A percentile compares a stretch with the other conserved stretches of the same genome.
These are phyloP conservation scores for Miltochrista miniata DNA, from an alignment of 2,888 invertebrate genomes.

Conservation along the genomic window DNA sequence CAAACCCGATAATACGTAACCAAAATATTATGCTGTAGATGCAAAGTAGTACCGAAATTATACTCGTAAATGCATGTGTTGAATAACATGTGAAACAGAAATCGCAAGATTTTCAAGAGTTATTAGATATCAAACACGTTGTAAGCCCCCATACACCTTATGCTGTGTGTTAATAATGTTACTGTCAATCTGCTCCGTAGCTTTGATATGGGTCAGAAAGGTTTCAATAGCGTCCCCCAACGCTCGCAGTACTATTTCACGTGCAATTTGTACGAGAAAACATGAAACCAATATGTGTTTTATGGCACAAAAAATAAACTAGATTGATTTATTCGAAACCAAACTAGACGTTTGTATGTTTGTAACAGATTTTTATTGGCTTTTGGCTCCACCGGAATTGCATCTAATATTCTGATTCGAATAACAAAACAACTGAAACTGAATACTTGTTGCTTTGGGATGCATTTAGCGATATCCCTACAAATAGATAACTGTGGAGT, in stretches of 20 bases:
- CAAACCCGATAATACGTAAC: too few species aligned
- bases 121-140: slow-evolving; percentile 50
- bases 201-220: slow-evolving; percentile 69
- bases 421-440: background rate
- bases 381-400: slow-evolving; percentile 28
- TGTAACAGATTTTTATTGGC: slow-evolving; percentile 40
- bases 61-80: slow-evolving; percentile 23
- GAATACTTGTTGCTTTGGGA: too few species aligned
- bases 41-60: too few species aligned
- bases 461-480: too few species aligned
- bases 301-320: slow-evolving; percentile 43
- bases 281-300: slow-evolving; percentile 54
- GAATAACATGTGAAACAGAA: slow-evolving; percentile 37
- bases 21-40: too few species aligned
- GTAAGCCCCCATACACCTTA: slow-evolving; percentile 43
- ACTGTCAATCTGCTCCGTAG: slow-evolving; percentile 65
- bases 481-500: background rate
- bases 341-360: slow-evolving; percentile 29
- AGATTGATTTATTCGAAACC: slow-evolving; percentile 42
- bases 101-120: slow-evolving; percentile 56
- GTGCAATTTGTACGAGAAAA: slow-evolving; percentile 47
- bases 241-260: slow-evolving; percentile 54
- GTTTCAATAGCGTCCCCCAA: slow-evolving; percentile 56
- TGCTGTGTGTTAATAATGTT: slow-evolving; percentile 72
- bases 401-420: slow-evolving; percentile 10